Percentiles rank a stretch among this genome's conserved stretches.
These are phyloP conservation scores for Meleagris gallopavo DNA, from an alignment of 2,113 vertebrate genomes.

Conservation along the genomic window DNA sequence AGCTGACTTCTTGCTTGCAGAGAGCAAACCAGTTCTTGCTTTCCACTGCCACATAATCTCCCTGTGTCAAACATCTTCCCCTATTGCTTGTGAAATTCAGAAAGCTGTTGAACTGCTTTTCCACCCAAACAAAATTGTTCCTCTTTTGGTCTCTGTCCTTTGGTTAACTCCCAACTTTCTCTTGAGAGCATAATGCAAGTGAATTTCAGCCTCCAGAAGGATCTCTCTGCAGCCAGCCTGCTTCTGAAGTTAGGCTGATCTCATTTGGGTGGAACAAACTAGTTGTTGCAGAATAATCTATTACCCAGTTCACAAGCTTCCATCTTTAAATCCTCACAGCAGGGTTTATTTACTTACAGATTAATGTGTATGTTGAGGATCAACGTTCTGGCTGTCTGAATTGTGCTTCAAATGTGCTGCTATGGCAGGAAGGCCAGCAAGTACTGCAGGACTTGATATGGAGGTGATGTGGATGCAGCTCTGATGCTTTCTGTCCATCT, in stretches of 20 bases:
- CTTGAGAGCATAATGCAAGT: background rate
- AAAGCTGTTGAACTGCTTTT: background rate
- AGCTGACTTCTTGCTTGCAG: background rate
- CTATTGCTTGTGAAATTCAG: background rate
- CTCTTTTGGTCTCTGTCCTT: background rate
- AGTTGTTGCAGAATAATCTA: slow-evolving; percentile 10
- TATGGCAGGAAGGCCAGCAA: too few relatives aligned
- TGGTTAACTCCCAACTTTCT: background rate
- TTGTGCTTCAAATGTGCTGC: too few relatives aligned
- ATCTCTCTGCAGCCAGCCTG: background rate
- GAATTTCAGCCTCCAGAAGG: slow-evolving; percentile 13
- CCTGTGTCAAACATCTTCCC: background rate
- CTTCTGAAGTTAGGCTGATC: background rate
- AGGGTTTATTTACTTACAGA: slow-evolving; percentile 58
- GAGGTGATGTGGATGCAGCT: background rate
- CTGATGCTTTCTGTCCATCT: fast-evolving
- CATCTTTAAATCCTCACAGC: background rate
- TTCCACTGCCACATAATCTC: background rate
- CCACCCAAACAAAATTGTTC: background rate
- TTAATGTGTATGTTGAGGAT: background rate
- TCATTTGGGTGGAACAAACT: slow-evolving; percentile 58
- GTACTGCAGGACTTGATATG: background rate
- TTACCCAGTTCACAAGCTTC: slow-evolving; percentile 24
- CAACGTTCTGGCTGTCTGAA: background rate
- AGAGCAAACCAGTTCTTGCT: background rate